Conservation (phyloP, 2,888 invertebrate genomes). For the Phania funesta region DNA sequence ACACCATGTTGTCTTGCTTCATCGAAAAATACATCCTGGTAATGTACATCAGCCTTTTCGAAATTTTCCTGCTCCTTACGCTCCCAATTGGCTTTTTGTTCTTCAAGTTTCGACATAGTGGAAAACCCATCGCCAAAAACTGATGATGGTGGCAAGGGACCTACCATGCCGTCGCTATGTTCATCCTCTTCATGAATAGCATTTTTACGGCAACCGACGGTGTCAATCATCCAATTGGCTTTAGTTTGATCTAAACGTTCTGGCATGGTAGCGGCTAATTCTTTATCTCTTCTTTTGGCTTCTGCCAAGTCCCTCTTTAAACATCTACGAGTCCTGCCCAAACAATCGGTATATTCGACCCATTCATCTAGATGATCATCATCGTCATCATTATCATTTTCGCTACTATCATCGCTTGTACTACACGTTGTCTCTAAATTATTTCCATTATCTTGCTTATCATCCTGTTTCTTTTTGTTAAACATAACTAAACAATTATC, state of each 20-base stretch:
- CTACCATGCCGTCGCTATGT: conserved; percentile 70
- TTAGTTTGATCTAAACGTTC: conserved; percentile 78
- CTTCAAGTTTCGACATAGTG: conserved; percentile 83
- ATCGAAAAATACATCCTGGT: conserved; percentile 94
- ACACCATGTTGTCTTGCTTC: conserved; percentile 96
- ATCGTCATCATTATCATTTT: conserved; percentile 72
- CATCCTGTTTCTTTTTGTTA: conserved; percentile 79
- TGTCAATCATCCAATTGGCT: conserved; percentile 79
- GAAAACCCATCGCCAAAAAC: conserved; percentile 79
- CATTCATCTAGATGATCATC: conserved; percentile 81
- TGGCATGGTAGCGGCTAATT: conserved; percentile 78
- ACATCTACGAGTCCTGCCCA: conserved; percentile 93
- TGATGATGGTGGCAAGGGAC: conserved; percentile 78
- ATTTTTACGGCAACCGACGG: conserved; percentile 67
- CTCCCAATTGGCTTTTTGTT: conserved; percentile 93
- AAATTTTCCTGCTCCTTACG: conserved; percentile 88
- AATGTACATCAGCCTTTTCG: conserved; percentile 90
- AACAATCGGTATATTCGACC: conserved; percentile 93
- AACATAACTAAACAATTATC: conserved; percentile 80
- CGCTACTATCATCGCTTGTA: conserved; percentile 80
- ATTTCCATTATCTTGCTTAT: conserved; percentile 70
- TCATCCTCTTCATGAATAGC: conserved; percentile 70
- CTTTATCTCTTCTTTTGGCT: conserved; percentile 84
- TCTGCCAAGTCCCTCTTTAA: conserved; percentile 87
- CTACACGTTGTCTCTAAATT: conserved; percentile 49